phyloP scores from a whole-genome alignment of 1,140 invertebrate genomes.

The Microvelia longipes region DNA sequence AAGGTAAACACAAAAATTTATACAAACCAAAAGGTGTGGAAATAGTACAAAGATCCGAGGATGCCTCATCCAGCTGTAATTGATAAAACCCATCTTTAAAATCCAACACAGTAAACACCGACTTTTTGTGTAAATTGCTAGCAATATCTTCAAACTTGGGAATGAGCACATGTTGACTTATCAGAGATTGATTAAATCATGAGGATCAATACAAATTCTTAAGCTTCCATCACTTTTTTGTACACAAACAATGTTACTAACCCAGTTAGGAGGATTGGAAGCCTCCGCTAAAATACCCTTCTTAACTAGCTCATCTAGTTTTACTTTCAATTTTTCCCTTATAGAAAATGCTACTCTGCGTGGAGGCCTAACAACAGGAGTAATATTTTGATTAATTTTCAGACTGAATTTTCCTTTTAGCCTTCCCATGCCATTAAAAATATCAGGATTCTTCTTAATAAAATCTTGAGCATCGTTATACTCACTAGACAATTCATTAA shows the following conservation, averaged over 20 bases:
- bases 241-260: slow-evolving; percentile 1
- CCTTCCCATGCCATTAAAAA: background rate
- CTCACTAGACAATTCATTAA: background rate
- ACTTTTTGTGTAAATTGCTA: background rate
- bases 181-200: background rate
- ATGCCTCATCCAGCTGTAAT: background rate
- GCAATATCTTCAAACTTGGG: background rate
- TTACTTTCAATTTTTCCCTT: background rate
- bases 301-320: background rate
- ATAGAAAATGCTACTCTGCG: background rate
- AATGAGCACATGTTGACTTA: background rate
- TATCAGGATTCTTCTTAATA: background rate
- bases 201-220: background rate
- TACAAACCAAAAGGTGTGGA: slow-evolving; percentile 3
- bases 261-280: background rate
- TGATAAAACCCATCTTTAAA: slow-evolving; percentile 1
- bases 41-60: background rate
- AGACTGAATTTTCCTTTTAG: background rate
- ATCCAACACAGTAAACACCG: background rate
- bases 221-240: slow-evolving; percentile 3
- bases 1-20: slow-evolving; percentile 25
- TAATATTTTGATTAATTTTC: background rate
- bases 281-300: background rate
- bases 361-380: background rate
- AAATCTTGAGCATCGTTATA: background rate